Percentiles rank a stretch among this genome's conserved stretches.
Conservation (phyloP, 1,140 invertebrate genomes). For the Potamilus streckersoni region DNA sequence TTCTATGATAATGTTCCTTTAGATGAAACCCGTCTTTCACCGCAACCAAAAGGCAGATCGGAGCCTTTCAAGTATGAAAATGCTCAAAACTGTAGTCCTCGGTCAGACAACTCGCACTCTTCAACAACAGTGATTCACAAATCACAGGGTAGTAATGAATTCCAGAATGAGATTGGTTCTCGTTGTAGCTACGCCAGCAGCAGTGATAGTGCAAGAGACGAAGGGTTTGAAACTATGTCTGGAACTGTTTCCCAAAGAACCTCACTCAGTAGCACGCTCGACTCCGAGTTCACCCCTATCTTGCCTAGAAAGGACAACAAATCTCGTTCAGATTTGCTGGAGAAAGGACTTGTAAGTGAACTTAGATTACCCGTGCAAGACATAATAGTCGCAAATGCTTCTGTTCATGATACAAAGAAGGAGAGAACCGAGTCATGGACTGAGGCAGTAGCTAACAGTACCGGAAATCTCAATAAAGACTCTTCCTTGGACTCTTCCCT, state of each 20-base stretch:
- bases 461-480: conserved; percentile 33
- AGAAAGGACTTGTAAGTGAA: conserved; percentile 2
- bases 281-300: conserved; percentile 54
- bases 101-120: conserved; percentile 16
- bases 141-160: conserved; percentile 41
- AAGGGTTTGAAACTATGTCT: conserved; percentile 65
- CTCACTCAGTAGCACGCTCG: conserved; percentile 63
- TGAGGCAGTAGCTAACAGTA: conserved; percentile 41
- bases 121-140: conserved; percentile 31
- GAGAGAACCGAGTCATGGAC: conserved; percentile 61
- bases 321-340: too few relatives aligned
- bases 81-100: conserved; percentile 21
- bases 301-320: conserved; percentile 27
- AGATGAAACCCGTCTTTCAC: conserved; percentile 25
- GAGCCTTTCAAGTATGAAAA: conserved; percentile 8
- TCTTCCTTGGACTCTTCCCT: conserved; percentile 40
- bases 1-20: conserved; percentile 50
- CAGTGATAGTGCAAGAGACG: conserved; percentile 55
- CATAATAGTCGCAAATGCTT: conserved; percentile 36
- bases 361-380: conserved; percentile 20
- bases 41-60: conserved; percentile 17
- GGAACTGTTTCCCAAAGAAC: conserved; percentile 64
- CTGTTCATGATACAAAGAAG: conserved; percentile 52
- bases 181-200: conserved; percentile 59
- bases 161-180: conserved; percentile 57